Conservation (phyloP, 1,140 invertebrate species). For the Schlechtendalia chinensis region DNA sequence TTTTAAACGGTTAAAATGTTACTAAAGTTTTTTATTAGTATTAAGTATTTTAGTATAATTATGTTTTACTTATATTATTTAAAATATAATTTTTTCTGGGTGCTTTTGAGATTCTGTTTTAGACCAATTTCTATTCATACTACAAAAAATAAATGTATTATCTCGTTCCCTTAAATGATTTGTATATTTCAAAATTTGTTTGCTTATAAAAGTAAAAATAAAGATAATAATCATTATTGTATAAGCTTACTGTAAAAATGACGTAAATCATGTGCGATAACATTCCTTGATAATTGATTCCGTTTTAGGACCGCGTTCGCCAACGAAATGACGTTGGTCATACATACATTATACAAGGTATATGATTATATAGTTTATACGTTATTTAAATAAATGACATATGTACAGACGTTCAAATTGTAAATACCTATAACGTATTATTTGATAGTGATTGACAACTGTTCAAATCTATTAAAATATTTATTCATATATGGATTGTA, state of each 20-base stretch:
- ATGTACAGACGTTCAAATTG: not conserved
- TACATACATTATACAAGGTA: not conserved
- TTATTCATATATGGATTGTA: no score
- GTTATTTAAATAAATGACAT: constrained; percentile 6
- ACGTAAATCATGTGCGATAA: not conserved
- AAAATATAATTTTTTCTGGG: not conserved
- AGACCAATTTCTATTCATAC: no score
- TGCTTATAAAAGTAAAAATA: no score
- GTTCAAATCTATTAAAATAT: constrained; percentile 3
- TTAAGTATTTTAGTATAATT: no score
- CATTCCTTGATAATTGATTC: constrained; percentile 3
- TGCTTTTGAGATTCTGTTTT: not conserved
- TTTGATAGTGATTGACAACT: constrained; percentile 14
- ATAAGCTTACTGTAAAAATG: constrained; percentile 11
- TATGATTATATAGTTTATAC: not conserved
- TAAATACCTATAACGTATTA: not conserved
- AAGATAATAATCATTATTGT: not conserved
- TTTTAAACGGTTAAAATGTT: no score
- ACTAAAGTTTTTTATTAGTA: no score
- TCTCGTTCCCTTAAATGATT: no score
- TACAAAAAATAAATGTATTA: no score
- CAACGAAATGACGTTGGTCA: constrained; percentile 1
- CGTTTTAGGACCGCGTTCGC: not conserved
- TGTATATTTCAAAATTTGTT: no score
- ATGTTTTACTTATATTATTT: not conserved